Base-by-base conservation (phyloP, 2,113 vertebrate species). In the Neoarius graeffei region DNA sequence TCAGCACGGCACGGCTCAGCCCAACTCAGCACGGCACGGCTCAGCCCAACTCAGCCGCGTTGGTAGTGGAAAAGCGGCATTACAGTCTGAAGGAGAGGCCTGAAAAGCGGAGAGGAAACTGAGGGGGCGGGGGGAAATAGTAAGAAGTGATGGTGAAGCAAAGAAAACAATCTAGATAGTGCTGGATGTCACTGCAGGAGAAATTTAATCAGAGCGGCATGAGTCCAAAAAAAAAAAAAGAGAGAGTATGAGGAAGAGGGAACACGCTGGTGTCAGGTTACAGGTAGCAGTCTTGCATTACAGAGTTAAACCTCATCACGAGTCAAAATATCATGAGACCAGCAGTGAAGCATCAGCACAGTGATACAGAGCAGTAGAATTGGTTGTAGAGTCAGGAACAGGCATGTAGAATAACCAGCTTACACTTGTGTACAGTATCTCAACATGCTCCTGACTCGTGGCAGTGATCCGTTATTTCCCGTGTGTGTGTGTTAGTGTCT, bases 231-330 rank as follows among this genome's bases (percentile, higher is more conserved):
- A 56, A 23, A n/a, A 1, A 73, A 7, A 0, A 10, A 69, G 27
- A 17, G 19, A 71, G 52, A 30, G n/a, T 13, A 30, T 52, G 48
- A 54, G 85, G 66, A 73, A 50, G 7, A 87, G 27, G 15, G 35
- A 85, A 20, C 20, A 80, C n/a, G n/a, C 62, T 87, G 48, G 86
- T 87, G 42, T 87, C 81, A 25, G 57, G 20, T 86, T 81, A 67
- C 76, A 80, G 76, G 27, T 87, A 66, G 19, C 14, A 20, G 59
- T 35, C 77, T 87, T 83, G 57, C n/a, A 54, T 87, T 87, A 81
- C 85, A 1, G 15, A 77, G 25, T 8, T n/a, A 4, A 30, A 56
- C 19, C 62, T 23, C 25, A 27, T 69, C 27, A 42, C 35, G 25
- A 66, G 25, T 54, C 35, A 3, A 74, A 48, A 35, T 23, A 77